phyloP scores from a whole-genome alignment of 1,140 invertebrate genomes.

The Phthorimaea operculella region DNA sequence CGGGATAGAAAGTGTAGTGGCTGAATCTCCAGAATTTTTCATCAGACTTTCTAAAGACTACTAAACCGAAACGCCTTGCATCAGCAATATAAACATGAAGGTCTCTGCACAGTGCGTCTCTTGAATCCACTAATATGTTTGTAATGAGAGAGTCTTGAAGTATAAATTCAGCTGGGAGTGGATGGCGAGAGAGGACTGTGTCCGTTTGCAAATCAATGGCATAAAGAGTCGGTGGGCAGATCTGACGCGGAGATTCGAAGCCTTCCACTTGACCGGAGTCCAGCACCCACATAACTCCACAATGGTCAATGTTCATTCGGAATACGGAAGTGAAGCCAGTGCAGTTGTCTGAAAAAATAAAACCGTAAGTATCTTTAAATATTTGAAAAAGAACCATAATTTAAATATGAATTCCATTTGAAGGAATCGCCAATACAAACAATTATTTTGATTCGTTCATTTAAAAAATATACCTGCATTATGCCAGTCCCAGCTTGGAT shows the following conservation, averaged over 20 bases:
- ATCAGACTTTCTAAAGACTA: constrained; percentile 75
- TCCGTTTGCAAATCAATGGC: constrained; percentile 78
- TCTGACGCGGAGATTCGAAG: constrained; percentile 71
- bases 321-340: constrained; percentile 80
- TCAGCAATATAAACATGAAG: constrained; percentile 79
- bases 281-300: constrained; percentile 78
- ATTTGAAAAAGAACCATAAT: not conserved
- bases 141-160: constrained; percentile 80
- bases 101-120: constrained; percentile 73
- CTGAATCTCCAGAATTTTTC: constrained; percentile 76
- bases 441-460: not conserved
- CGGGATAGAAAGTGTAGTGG: constrained; percentile 81
- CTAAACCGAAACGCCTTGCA: constrained; percentile 79
- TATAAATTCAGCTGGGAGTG: constrained; percentile 73
- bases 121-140: constrained; percentile 79
- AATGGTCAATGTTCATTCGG: constrained; percentile 77
- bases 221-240: constrained; percentile 79
- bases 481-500: constrained; percentile 81
- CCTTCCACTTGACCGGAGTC: constrained; percentile 81
- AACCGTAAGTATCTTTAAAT: constrained; percentile 12
- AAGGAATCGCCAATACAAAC: not conserved
- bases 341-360: constrained; percentile 67
- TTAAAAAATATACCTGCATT: constrained; percentile 30
- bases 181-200: constrained; percentile 70
- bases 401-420: constrained; percentile 7